These are phyloP conservation scores for Steinernema hermaphroditum DNA, from an alignment of 2,888 invertebrate genomes.

Conservation along the genomic window DNA sequence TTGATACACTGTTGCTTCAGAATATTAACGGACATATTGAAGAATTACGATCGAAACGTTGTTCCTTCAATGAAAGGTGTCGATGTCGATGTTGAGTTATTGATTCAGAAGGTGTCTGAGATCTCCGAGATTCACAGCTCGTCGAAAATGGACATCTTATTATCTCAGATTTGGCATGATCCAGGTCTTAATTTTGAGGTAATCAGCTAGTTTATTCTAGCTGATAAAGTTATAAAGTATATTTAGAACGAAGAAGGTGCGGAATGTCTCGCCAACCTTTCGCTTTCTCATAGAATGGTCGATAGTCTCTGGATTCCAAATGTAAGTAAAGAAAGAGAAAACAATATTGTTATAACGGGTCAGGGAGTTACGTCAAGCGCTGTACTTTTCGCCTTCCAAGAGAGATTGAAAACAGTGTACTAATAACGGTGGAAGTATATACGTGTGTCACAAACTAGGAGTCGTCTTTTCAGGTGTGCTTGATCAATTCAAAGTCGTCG, in stretches of 20 bases:
- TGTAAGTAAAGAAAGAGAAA: slow-evolving; percentile 20
- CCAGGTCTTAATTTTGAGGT: slow-evolving; percentile 64
- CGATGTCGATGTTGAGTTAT: slow-evolving; percentile 64
- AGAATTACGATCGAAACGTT: slow-evolving; percentile 62
- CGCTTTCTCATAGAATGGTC: slow-evolving; percentile 56
- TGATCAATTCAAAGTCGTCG: slow-evolving; percentile 50
- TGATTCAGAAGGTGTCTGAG: slow-evolving; percentile 57
- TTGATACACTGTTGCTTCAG: slow-evolving; percentile 40
- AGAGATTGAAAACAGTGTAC: no score
- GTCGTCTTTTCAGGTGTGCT: slow-evolving; percentile 32
- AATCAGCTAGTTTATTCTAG: no score
- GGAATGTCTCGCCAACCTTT: slow-evolving; percentile 63
- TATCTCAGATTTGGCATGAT: slow-evolving; percentile 66
- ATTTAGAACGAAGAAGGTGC: slow-evolving; percentile 63
- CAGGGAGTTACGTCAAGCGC: no score
- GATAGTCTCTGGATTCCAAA: slow-evolving; percentile 43
- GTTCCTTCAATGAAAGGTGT: slow-evolving; percentile 65
- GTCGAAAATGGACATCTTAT: slow-evolving; percentile 64
- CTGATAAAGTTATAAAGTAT: background rate
- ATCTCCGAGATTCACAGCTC: slow-evolving; percentile 51
- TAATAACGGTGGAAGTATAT: no score
- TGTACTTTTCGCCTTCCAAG: no score
- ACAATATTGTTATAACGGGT: no score
- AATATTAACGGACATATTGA: slow-evolving; percentile 59
- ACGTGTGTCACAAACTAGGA: no score